phyloP scores from a whole-genome alignment of 92 coral and sea anemone species.

The Bergia puertoricense region DNA sequence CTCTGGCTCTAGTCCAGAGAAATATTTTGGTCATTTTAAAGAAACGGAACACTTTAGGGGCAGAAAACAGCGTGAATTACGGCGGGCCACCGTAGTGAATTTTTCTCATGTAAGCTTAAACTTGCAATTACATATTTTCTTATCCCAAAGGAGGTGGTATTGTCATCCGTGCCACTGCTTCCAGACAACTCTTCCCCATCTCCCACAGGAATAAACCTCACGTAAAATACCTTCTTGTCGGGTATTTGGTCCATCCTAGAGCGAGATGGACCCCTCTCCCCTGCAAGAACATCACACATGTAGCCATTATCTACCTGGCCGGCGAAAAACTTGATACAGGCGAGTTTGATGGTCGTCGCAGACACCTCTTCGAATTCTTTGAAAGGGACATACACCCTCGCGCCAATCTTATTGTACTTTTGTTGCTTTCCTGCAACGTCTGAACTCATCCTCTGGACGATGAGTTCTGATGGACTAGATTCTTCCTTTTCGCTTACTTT shows the following conservation, averaged over 20 bases:
- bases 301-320: conserved; percentile 10
- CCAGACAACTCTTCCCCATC: conserved; percentile 5
- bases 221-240: conserved; percentile 14
- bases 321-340: conserved; percentile 5
- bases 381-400: conserved; percentile 10
- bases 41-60: too few species aligned
- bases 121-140: conserved; percentile 1
- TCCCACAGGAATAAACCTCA: conserved; percentile 15
- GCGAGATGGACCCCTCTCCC: conserved; percentile 25
- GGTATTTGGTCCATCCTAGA: conserved; percentile 18
- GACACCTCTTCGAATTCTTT: conserved; percentile 2
- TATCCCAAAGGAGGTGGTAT: conserved; percentile 22
- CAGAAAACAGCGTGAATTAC: too few species aligned
- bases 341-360: not conserved
- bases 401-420: conserved; percentile 11
- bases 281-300: conserved; percentile 13
- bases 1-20: too few species aligned
- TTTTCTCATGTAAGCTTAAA: not conserved
- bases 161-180: not conserved
- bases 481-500: conserved; percentile 18
- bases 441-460: conserved; percentile 6
- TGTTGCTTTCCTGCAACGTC: conserved; percentile 20
- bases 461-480: conserved; percentile 18
- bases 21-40: too few species aligned
- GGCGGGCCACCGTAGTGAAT: too few species aligned